Conservation (phyloP, 2,888 invertebrate species). For the Acronicta aceris region DNA sequence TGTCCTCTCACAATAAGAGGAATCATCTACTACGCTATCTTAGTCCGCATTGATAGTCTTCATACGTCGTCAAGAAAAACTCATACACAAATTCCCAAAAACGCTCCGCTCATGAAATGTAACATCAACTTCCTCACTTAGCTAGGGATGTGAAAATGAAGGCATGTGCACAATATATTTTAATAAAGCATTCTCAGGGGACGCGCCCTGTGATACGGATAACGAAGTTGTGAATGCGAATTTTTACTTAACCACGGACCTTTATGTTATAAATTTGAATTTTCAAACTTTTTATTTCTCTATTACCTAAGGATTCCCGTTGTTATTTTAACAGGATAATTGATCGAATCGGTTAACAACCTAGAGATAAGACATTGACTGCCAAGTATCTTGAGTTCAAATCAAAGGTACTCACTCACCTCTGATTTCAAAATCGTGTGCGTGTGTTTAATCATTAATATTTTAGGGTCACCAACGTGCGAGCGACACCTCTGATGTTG, state of each 20-base stretch:
- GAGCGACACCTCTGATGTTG: no score
- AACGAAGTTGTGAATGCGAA: conserved; percentile 82
- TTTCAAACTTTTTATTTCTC: conserved; percentile 48
- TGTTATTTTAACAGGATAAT: conserved; percentile 21
- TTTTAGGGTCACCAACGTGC: no score
- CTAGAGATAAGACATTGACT: no score
- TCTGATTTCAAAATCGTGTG: no score
- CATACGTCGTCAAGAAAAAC: no score
- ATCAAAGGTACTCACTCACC: no score
- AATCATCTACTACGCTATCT: no score
- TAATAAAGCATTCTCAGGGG: conserved; percentile 85
- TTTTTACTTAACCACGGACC: conserved; percentile 79
- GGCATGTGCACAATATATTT: conserved; percentile 85
- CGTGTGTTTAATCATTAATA: no score
- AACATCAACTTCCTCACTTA: conserved; percentile 50
- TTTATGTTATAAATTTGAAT: conserved; percentile 43
- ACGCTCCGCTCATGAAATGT: conserved; percentile 44
- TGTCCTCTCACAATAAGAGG: no score
- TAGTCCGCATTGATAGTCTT: no score
- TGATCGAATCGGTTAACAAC: neutral
- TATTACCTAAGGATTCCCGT: conserved; percentile 24
- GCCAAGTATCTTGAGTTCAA: no score
- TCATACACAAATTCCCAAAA: conserved; percentile 5
- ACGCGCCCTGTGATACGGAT: conserved; percentile 78
- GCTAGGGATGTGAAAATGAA: conserved; percentile 74